Conservation (phyloP, 2,113 vertebrate species). For the Ictidomys tridecemlineatus region DNA sequence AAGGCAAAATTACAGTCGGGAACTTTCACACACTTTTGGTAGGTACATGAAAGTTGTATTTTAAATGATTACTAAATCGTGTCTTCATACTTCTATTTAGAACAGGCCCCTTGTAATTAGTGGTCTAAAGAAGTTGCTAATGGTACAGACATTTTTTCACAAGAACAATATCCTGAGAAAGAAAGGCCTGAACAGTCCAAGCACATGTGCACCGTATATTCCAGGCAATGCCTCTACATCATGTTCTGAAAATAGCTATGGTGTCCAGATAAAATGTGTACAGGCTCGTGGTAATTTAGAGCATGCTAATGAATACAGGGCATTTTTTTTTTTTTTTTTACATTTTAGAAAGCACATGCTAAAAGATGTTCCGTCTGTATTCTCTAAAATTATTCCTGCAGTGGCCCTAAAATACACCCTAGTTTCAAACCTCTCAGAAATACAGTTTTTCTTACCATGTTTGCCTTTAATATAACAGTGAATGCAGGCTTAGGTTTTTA, state of each 20-base stretch:
- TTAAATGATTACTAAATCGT: not conserved
- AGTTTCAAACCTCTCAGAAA: not conserved
- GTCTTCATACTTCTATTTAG: not conserved
- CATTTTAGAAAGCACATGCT: slow-evolving; percentile 42
- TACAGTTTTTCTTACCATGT: not conserved
- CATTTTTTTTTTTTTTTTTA: slow-evolving; percentile 8
- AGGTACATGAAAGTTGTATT: not conserved
- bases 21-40: not conserved
- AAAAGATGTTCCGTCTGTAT: slow-evolving; percentile 7
- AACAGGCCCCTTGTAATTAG: not conserved
- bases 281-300: slow-evolving; percentile 73
- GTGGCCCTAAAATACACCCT: not conserved
- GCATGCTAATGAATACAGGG: not conserved
- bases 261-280: slow-evolving; percentile 9
- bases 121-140: not conserved
- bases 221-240: not conserved
- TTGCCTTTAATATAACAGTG: not conserved
- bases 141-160: not conserved
- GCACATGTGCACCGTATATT: not conserved
- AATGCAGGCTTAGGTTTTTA: not conserved
- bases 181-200: not conserved
- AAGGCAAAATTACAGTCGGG: slow-evolving; percentile 55
- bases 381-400: not conserved
- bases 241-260: slow-evolving; percentile 53
- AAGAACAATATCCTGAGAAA: not conserved